Percentiles rank a stretch among this genome's conserved stretches.
Evolutionary conservation across 2,113 vertebrate genomes (phyloP).

Genomic region (Archilochus colubris): DNA sequence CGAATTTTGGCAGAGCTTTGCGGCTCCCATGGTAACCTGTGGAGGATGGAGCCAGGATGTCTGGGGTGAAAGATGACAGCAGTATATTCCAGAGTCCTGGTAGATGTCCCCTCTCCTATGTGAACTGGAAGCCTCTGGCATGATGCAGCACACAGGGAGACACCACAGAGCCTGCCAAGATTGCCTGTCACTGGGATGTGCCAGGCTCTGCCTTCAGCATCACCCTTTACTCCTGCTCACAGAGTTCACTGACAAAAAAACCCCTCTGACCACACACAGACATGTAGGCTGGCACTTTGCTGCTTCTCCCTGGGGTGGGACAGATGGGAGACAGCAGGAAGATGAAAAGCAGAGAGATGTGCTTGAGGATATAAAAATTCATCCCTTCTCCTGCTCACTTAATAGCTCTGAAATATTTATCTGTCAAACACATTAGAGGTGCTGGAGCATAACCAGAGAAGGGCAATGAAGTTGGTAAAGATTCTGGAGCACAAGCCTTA

Average conservation of each 20-base stretch:
- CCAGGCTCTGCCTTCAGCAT: neutral
- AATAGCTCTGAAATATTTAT: neutral
- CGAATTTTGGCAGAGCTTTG: slow-evolving; percentile 22
- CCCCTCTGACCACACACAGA: neutral
- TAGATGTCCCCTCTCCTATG: rapidly evolving
- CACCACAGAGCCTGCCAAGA: neutral
- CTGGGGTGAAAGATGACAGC: slow-evolving; percentile 43
- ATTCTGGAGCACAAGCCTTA: too few species aligned
- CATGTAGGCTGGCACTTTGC: rapidly evolving
- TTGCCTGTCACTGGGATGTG: rapidly evolving
- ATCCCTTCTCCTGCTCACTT: neutral
- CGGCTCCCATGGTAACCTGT: slow-evolving; percentile 40
- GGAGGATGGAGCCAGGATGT: slow-evolving; percentile 42
- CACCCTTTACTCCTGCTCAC: neutral
- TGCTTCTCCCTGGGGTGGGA: neutral
- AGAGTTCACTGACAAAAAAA: neutral
- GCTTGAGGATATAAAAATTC: neutral
- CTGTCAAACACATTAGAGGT: neutral
- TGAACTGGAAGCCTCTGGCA: neutral
- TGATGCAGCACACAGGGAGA: neutral
- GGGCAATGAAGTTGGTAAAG: too few species aligned
- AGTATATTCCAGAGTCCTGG: neutral
- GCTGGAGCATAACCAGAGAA: too few species aligned
- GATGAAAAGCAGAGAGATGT: neutral
- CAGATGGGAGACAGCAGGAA: neutral